Evolutionary conservation across 2,888 invertebrate species (phyloP).

Genomic region (Falcaria lacertinaria): DNA sequence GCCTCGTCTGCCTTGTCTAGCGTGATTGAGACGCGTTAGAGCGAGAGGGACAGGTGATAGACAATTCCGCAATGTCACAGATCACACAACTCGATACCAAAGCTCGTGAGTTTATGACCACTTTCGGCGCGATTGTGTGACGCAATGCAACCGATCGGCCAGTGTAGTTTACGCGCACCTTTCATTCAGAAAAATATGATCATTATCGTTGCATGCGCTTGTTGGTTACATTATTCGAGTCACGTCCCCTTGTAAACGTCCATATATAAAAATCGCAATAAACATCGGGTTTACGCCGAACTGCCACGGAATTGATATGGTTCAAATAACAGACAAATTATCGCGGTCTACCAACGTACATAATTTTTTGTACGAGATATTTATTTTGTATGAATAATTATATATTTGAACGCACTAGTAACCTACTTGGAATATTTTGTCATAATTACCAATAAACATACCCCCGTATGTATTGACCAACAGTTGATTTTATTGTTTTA

Average conservation of each 20-base stretch:
- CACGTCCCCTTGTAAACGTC: conserved; percentile 40
- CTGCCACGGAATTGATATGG: conserved; percentile 40
- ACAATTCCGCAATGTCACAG: conserved; percentile 65
- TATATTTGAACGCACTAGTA: not conserved
- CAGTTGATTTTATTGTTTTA: not conserved
- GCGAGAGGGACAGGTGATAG: conserved; percentile 44
- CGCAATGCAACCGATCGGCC: conserved; percentile 59
- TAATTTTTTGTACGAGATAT: not conserved
- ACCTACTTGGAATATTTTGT: not conserved
- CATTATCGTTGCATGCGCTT: conserved; percentile 40
- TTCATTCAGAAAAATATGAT: conserved; percentile 56
- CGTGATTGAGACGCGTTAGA: conserved; percentile 37
- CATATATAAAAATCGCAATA: conserved; percentile 38
- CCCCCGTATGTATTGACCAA: not conserved
- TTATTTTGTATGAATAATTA: not conserved
- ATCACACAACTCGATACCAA: conserved; percentile 63
- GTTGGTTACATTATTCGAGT: conserved; percentile 52
- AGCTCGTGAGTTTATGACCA: conserved; percentile 70
- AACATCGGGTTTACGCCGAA: conserved; percentile 40
- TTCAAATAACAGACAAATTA: conserved; percentile 44
- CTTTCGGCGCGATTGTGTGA: conserved; percentile 65
- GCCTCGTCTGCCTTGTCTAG: conserved; percentile 62
- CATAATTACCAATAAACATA: too few relatives aligned
- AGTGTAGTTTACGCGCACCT: conserved; percentile 27
- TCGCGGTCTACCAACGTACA: conserved; percentile 13